phyloP scores from a whole-genome alignment of 2,888 invertebrate species.

The Eupithecia pulchellata region DNA sequence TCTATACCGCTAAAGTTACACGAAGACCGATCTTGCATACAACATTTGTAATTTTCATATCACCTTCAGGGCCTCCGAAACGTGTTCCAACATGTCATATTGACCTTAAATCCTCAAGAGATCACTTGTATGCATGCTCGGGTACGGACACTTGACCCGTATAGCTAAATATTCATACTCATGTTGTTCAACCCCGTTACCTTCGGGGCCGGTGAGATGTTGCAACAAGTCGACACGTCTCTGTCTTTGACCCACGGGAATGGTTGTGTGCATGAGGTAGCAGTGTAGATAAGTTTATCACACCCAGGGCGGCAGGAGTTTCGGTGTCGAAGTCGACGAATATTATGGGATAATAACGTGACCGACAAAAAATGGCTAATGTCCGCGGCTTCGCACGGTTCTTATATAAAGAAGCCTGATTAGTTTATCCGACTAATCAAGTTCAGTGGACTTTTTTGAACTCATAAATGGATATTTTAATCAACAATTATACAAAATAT shows the following conservation, averaged over 20 bases:
- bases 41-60: not conserved
- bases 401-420: not conserved
- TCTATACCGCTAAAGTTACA: not conserved
- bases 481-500: no score
- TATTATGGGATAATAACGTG: not conserved
- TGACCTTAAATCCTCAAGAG: not conserved
- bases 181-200: conserved; percentile 3
- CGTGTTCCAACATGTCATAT: not conserved
- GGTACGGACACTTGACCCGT: not conserved
- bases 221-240: conserved; percentile 4
- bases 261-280: conserved; percentile 8
- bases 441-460: no score
- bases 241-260: not conserved
- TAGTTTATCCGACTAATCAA: no score
- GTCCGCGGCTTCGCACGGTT: not conserved
- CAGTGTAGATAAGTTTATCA: conserved; percentile 5
- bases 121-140: not conserved
- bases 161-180: not conserved
- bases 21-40: not conserved
- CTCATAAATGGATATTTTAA: no score
- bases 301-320: not conserved
- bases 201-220: conserved; percentile 4
- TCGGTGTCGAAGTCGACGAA: not conserved
- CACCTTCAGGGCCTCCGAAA: not conserved
- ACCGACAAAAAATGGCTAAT: not conserved